Conservation (phyloP, 1,140 invertebrate genomes). For the Bombus breviceps region DNA sequence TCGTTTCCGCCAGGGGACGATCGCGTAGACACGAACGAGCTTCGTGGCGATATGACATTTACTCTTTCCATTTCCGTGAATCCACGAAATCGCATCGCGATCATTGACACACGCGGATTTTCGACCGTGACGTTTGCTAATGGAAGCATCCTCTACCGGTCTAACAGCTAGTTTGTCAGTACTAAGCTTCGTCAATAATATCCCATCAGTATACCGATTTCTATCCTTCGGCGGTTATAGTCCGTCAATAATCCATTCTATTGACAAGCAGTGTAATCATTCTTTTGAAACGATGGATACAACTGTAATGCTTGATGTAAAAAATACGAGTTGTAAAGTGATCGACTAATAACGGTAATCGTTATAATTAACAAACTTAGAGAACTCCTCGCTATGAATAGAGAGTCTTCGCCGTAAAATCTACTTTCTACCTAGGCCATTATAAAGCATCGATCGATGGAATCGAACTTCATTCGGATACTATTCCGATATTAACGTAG, state of each 20-base stretch:
- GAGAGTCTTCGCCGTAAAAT: neutral
- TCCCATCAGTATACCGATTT: neutral
- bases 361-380: neutral
- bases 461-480: neutral
- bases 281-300: neutral
- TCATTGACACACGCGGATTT: slow-evolving; percentile 22
- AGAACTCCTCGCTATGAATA: too few relatives aligned
- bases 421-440: neutral
- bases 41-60: slow-evolving; percentile 43
- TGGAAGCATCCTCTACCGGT: neutral
- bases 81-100: slow-evolving; percentile 14
- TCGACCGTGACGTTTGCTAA: slow-evolving; percentile 17
- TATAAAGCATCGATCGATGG: neutral
- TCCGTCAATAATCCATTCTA: neutral
- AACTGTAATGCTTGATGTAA: too few relatives aligned
- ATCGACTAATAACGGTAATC: too few relatives aligned
- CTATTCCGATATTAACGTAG: neutral
- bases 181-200: neutral
- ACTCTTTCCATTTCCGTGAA: slow-evolving; percentile 29
- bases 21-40: slow-evolving; percentile 29
- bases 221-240: neutral
- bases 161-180: neutral
- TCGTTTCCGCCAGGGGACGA: slow-evolving; percentile 7
- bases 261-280: neutral
- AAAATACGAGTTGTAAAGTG: neutral